phyloP scores from a whole-genome alignment of 2,888 invertebrate genomes.

The Philhelius pedissequus region DNA sequence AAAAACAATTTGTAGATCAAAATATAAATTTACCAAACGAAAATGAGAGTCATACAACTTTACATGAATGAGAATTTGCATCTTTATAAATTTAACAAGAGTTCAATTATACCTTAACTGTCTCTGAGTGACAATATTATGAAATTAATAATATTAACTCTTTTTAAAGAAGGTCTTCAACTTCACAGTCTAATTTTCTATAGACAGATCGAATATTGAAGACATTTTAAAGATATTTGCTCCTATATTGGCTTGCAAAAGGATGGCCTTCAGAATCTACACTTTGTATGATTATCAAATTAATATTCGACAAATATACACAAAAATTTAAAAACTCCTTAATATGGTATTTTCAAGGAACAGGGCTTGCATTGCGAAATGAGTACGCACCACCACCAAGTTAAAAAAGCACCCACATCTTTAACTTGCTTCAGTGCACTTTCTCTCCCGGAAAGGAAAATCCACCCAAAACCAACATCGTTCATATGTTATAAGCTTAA shows the following conservation, averaged over 20 bases:
- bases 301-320: not conserved
- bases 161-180: no score
- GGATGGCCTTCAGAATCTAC: not conserved
- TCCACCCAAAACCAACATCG: constrained; percentile 1
- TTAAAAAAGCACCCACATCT: constrained; percentile 39
- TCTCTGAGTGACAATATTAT: no score
- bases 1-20: no score
- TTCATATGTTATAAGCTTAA: not conserved
- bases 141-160: no score
- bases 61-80: no score
- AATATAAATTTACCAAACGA: no score
- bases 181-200: no score
- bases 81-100: no score
- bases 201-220: no score
- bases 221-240: no score
- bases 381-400: not conserved
- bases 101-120: no score
- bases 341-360: not conserved
- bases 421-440: constrained; percentile 40
- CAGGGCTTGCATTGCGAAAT: constrained; percentile 1
- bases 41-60: no score
- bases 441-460: constrained; percentile 61
- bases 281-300: not conserved
- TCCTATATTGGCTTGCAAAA: not conserved
- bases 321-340: not conserved